Evolutionary conservation across 2,113 vertebrate genomes (phyloP).

Genomic region (Rhodinocichla rosea): DNA sequence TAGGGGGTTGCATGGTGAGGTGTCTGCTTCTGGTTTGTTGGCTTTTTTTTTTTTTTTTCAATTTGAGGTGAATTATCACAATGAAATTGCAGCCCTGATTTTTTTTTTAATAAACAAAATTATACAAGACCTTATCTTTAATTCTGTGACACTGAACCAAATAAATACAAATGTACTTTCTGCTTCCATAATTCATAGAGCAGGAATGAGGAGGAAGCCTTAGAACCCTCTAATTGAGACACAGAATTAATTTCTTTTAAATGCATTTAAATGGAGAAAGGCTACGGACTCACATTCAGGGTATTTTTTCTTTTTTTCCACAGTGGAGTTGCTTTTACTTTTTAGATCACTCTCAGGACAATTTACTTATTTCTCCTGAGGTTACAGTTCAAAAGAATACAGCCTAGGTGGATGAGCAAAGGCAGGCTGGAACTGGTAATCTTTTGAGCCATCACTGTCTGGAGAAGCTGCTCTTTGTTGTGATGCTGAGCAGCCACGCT

Average conservation of each 20-base stretch:
- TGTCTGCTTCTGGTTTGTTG: not conserved
- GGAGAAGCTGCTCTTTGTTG: constrained; percentile 61
- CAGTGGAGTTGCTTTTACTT: not conserved
- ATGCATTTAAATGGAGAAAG: not conserved
- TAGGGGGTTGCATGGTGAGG: not conserved
- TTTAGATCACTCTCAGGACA: constrained; percentile 37
- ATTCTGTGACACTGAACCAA: not conserved
- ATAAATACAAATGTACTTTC: not conserved
- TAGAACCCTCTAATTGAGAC: not conserved
- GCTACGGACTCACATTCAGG: not conserved
- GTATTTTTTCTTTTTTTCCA: not conserved
- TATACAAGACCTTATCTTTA: not conserved
- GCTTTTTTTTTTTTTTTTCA: not conserved
- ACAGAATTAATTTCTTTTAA: not conserved
- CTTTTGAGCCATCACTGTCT: constrained; percentile 6
- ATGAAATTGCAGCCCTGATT: not conserved
- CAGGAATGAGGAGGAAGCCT: not conserved
- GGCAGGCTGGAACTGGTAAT: constrained; percentile 50
- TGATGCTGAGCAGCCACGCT: not conserved
- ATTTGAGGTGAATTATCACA: not conserved
- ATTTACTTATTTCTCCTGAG: constrained; percentile 38
- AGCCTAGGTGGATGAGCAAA: constrained; percentile 38
- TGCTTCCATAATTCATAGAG: not conserved
- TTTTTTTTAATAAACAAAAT: constrained; percentile 6
- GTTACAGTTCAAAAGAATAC: constrained; percentile 38